phyloP scores from a whole-genome alignment of 2,888 invertebrate species.

The Clunio marinus region DNA sequence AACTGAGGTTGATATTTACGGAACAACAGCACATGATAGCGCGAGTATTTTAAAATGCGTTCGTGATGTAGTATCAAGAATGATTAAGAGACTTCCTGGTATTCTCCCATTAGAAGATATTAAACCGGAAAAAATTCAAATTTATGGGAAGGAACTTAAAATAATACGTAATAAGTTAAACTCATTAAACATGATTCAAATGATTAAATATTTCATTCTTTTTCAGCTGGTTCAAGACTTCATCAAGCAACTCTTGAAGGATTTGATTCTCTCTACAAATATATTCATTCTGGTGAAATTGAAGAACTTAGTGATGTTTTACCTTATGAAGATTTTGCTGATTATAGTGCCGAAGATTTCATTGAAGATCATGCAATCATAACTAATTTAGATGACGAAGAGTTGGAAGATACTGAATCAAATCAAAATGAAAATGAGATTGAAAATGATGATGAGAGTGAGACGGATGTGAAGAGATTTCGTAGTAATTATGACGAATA shows the following conservation, averaged over 20 bases:
- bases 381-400: background rate
- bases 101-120: constrained; percentile 73
- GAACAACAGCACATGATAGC: constrained; percentile 46
- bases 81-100: constrained; percentile 61
- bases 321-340: constrained; percentile 58
- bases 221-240: constrained; percentile 65
- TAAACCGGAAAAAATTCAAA: constrained; percentile 72
- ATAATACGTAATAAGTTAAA: constrained; percentile 62
- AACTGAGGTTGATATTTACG: background rate
- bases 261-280: constrained; percentile 69
- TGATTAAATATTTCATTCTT: background rate
- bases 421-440: background rate
- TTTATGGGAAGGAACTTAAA: constrained; percentile 76
- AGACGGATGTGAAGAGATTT: constrained; percentile 3
- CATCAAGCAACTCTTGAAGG: constrained; percentile 74
- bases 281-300: constrained; percentile 74
- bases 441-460: background rate
- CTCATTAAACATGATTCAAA: background rate
- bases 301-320: constrained; percentile 75
- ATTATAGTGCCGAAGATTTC: constrained; percentile 4
- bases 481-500: background rate
- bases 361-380: background rate
- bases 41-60: constrained; percentile 52
- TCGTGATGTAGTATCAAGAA: constrained; percentile 66
- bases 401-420: background rate